Evolutionary conservation across 2,797 vertebrate species (phyloP), one percentile per base, ranked within the genome.

Genomic region (Morus bassanus): DNA sequence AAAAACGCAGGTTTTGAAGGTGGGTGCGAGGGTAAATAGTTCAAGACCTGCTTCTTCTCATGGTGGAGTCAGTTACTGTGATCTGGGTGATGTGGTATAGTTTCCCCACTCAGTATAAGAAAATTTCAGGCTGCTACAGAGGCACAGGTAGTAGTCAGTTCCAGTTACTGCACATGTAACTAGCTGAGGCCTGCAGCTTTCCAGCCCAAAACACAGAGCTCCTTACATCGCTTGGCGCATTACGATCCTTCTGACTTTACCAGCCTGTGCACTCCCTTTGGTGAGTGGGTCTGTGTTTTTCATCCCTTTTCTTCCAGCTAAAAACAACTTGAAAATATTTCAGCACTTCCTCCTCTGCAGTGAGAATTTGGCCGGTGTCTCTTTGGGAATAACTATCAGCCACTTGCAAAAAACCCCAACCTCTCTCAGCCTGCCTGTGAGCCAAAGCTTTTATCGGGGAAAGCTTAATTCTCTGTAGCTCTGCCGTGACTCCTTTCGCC

Each of bases 361-460:
- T 69, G 92, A 92, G 91, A 95, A 93, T 95, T 94, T 95, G 94
- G 78, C 73, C 0, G 0, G 18, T 22, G 15, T 93, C 75, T 85
- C 84, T 68, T 45, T 85, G 96, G 92, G 88, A 95, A 54, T 96
- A 92, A 90, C 63, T 87, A 82, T 91, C 77, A 92, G 48, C 41
- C 68, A 82, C 86, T 95, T 91, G 65, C 72, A 83, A 77, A 94
- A 83, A 80, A 85, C 45, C 30, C 56, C 80, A 91, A 6, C 41
- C 68, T 89, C 74, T 89, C 81, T 2, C 24, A 89, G 88, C 45
- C 53, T 57, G 41, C 68, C 69, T 94, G 88, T 61, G 91, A 96
- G 75, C 75, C 94, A 92, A 67, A 85, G 94, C 91, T 96, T 95
- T 96, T 95, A 95, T 95, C 35, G 1, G 35, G 72, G 33, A 41